Evolutionary conservation across 2,888 invertebrate species (phyloP).

Genomic region (Drosophila mimetica): DNA sequence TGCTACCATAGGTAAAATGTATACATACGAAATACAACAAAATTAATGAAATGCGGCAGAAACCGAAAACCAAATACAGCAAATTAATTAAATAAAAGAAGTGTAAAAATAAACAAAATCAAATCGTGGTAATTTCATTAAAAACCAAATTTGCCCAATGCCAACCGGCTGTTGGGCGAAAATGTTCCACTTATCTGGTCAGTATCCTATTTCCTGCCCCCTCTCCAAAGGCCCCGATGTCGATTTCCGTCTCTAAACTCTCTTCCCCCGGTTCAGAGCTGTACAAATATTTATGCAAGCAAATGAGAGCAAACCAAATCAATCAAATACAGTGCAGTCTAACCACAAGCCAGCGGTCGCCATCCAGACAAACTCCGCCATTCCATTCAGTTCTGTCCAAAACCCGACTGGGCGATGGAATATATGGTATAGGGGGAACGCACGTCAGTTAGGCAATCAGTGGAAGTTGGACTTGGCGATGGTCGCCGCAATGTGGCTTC

Average conservation of each 20-base stretch:
- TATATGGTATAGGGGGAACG: constrained; percentile 5
- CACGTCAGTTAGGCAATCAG: constrained; percentile 47
- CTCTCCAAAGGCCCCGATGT: background rate
- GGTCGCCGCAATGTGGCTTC: constrained; percentile 52
- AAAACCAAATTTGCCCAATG: constrained; percentile 37
- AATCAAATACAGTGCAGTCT: constrained; percentile 62
- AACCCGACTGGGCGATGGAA: background rate
- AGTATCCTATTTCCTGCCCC: background rate
- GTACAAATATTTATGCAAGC: constrained; percentile 65
- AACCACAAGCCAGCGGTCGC: constrained; percentile 61
- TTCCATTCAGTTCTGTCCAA: background rate
- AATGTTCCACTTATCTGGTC: constrained; percentile 32
- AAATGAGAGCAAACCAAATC: constrained; percentile 70
- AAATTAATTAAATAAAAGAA: constrained; percentile 70
- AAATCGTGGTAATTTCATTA: constrained; percentile 61
- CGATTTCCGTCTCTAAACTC: constrained; percentile 11
- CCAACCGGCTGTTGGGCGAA: constrained; percentile 3
- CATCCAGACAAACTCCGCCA: constrained; percentile 42
- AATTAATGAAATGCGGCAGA: constrained; percentile 31
- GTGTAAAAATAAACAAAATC: constrained; percentile 62
- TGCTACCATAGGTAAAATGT: constrained; percentile 66
- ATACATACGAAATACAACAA: constrained; percentile 31
- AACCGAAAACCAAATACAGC: constrained; percentile 51
- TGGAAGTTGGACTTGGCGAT: constrained; percentile 38
- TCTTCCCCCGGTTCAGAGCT: constrained; percentile 8